Conservation (phyloP, 2,113 vertebrate species). For the Dipodomys stephensi region DNA sequence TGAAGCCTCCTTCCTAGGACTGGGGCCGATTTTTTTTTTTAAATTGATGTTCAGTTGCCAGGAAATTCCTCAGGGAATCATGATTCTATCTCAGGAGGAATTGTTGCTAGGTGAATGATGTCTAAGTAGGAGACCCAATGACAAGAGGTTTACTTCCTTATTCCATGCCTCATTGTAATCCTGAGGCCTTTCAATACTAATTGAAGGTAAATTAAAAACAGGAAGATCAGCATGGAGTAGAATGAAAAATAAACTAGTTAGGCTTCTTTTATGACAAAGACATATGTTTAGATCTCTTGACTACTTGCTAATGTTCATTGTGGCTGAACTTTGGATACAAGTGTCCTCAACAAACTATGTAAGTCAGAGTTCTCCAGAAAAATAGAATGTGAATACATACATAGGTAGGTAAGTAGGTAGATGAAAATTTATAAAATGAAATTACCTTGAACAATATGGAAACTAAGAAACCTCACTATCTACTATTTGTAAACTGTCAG, state of each 20-base stretch:
- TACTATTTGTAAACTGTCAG: not conserved
- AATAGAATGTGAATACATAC: not conserved
- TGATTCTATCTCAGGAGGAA: constrained; percentile 43
- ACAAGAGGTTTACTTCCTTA: constrained; percentile 47
- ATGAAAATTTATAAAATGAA: not conserved
- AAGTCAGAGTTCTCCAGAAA: not conserved
- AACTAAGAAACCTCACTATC: not conserved
- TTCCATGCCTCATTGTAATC: constrained; percentile 11
- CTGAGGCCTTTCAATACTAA: not conserved
- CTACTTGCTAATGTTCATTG: not conserved
- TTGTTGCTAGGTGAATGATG: constrained; percentile 22
- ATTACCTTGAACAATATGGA: not conserved
- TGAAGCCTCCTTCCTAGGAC: not conserved
- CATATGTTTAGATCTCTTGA: not conserved
- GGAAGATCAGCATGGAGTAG: not conserved
- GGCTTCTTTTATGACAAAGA: not conserved
- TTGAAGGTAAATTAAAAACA: constrained; percentile 4
- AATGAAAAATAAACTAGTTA: not conserved
- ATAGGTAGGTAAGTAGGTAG: not conserved
- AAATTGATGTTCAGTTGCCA: constrained; percentile 43
- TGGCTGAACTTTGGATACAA: not conserved
- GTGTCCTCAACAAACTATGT: not conserved
- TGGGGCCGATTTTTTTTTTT: constrained; percentile 45
- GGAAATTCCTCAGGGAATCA: constrained; percentile 68
- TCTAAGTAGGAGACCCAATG: not conserved